phyloP scores from a whole-genome alignment of 2,888 invertebrate genomes.

The Eupithecia inturbata region DNA sequence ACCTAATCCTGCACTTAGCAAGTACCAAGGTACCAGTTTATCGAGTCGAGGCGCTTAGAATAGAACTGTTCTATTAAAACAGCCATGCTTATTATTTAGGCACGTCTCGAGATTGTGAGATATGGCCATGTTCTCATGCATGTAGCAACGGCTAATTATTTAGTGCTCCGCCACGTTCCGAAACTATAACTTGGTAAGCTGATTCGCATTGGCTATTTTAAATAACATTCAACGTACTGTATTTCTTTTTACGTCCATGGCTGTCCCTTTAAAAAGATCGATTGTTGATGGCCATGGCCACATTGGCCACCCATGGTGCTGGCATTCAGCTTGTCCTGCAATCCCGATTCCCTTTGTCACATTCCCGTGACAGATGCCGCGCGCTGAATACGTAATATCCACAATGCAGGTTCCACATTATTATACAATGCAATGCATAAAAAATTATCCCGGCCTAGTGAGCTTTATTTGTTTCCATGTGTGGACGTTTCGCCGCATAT shows the following conservation, averaged over 20 bases:
- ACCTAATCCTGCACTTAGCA: conserved; percentile 20
- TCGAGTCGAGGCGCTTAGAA: not conserved
- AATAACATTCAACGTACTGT: not conserved
- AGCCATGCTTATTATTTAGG: conserved; percentile 3
- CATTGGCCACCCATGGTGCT: conserved; percentile 70
- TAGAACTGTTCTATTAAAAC: conserved; percentile 1
- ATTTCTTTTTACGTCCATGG: not conserved
- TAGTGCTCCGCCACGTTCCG: not conserved
- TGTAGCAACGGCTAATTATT: not conserved
- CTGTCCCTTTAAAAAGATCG: conserved; percentile 41
- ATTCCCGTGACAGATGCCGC: conserved; percentile 70
- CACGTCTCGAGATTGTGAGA: not conserved
- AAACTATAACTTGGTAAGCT: not conserved
- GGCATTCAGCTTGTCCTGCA: conserved; percentile 62
- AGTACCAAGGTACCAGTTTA: not conserved
- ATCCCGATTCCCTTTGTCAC: conserved; percentile 68
- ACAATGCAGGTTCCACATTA: conserved; percentile 55
- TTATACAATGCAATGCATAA: conserved; percentile 68
- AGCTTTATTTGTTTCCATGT: conserved; percentile 28
- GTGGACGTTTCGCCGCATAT: conserved; percentile 22
- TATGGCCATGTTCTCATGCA: not conserved
- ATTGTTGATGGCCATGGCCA: conserved; percentile 32
- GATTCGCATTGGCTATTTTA: not conserved
- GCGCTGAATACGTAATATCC: conserved; percentile 70
- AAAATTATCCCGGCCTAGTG: conserved; percentile 59